A percentile compares a stretch with the other conserved stretches of the same genome.
These are phyloP conservation scores for Lepus townsendii DNA, from an alignment of 2,797 vertebrate genomes.

Conservation along the genomic window DNA sequence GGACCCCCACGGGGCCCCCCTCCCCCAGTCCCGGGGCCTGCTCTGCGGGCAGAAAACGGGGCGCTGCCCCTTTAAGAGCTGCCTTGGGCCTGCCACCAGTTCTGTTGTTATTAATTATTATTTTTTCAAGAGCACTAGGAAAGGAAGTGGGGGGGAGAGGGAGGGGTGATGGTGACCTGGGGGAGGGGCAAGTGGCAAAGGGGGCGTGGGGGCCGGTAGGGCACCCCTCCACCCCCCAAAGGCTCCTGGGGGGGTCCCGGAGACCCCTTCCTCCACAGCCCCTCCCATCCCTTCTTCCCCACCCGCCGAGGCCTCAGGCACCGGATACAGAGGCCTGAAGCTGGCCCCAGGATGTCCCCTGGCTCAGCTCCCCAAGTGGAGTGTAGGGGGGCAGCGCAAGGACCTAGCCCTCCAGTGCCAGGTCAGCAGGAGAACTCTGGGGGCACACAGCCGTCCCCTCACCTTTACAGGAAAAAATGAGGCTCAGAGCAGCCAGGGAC, in stretches of 20 bases:
- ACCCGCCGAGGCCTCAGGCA: no score
- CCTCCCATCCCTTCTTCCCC: no score
- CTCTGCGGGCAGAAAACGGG: conserved; percentile 60
- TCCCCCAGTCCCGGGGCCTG: neutral
- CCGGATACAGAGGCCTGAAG: no score
- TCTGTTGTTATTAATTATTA: conserved; percentile 86
- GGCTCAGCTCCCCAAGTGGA: no score
- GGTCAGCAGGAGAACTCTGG: no score
- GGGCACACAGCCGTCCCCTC: neutral
- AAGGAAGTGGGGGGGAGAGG: conserved; percentile 58
- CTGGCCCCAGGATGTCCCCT: no score
- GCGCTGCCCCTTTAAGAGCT: conserved; percentile 72
- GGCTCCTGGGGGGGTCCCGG: neutral
- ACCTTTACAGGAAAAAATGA: neutral
- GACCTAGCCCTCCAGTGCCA: no score
- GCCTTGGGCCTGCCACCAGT: conserved; percentile 35
- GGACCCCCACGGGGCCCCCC: neutral
- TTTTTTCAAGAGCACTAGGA: conserved; percentile 79
- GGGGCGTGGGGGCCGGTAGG: no score
- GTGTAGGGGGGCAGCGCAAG: no score
- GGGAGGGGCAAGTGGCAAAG: neutral
- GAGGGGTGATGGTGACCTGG: neutral
- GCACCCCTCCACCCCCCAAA: no score
- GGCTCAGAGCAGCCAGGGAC: neutral
- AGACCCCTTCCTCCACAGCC: no score